Evolutionary conservation across 1,140 invertebrate species (phyloP).

Genomic region (Schmidtea mediterranea): DNA sequence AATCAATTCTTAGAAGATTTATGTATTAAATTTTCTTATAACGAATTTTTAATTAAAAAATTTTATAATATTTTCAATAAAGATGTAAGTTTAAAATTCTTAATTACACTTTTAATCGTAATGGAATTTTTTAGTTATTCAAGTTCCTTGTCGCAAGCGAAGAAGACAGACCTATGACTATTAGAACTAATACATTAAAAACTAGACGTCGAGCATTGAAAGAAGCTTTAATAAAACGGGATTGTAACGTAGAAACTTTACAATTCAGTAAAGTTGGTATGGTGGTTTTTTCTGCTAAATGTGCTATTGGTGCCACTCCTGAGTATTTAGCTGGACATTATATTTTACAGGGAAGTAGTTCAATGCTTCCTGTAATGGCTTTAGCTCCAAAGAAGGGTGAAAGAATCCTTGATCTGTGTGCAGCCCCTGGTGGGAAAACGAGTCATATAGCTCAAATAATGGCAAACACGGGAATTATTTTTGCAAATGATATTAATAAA

Average conservation of each 20-base stretch:
- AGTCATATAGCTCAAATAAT: slow-evolving; percentile 65
- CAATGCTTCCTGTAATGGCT: slow-evolving; percentile 79
- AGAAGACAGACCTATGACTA: slow-evolving; percentile 68
- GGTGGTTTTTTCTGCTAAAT: slow-evolving; percentile 74
- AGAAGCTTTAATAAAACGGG: slow-evolving; percentile 64
- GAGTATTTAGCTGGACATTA: slow-evolving; percentile 97
- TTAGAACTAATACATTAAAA: slow-evolving; percentile 79
- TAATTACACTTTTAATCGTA: slow-evolving; percentile 62
- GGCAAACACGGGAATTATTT: slow-evolving; percentile 90
- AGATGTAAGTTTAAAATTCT: neutral
- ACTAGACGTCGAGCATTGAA: slow-evolving; percentile 69
- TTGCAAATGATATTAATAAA: slow-evolving; percentile 76
- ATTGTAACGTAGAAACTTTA: slow-evolving; percentile 86
- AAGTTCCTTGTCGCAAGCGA: slow-evolving; percentile 93
- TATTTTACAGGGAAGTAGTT: slow-evolving; percentile 83
- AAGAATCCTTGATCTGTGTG: slow-evolving; percentile 73
- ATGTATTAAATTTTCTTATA: slow-evolving; percentile 1
- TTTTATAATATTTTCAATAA: slow-evolving; percentile 1
- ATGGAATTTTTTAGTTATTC: no score
- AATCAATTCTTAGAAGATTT: neutral
- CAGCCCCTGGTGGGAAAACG: slow-evolving; percentile 89
- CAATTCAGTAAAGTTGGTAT: slow-evolving; percentile 97
- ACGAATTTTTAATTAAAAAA: neutral
- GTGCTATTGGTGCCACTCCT: slow-evolving; percentile 86
- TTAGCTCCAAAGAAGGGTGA: slow-evolving; percentile 84